Conservation (phyloP, 2,888 invertebrate species). For the Ochropleura plecta region DNA sequence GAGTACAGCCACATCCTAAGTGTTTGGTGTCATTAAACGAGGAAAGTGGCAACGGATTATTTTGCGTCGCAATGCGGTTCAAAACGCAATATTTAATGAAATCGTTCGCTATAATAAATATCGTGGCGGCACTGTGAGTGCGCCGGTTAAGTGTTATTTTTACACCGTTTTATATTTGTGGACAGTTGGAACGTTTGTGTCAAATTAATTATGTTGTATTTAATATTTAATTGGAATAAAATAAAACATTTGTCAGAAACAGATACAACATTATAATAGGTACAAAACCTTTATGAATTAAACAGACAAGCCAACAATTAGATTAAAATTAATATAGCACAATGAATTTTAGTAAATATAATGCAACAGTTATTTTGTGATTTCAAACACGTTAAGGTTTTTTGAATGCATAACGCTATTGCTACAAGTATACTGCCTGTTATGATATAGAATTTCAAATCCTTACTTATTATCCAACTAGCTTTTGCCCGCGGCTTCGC, state of each 20-base stretch:
- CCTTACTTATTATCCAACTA: not conserved
- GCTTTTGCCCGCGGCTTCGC: no score
- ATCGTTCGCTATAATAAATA: constrained; percentile 6
- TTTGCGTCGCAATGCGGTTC: constrained; percentile 9
- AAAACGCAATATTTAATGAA: constrained; percentile 4
- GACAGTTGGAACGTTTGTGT: no score
- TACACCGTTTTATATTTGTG: no score
- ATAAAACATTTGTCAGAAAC: not conserved
- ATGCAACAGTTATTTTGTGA: not conserved
- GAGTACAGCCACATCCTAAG: constrained; percentile 9
- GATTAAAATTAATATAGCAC: not conserved
- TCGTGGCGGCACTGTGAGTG: not conserved
- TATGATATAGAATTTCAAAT: not conserved
- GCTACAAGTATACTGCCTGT: not conserved
- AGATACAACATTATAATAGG: not conserved
- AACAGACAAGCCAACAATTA: not conserved
- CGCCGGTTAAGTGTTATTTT: not conserved
- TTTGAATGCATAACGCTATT: not conserved
- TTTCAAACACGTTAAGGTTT: not conserved
- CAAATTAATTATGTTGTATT: not conserved
- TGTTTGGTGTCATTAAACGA: constrained; percentile 34
- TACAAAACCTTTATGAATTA: not conserved
- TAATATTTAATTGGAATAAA: not conserved
- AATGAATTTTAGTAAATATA: not conserved
- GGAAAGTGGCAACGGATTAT: not conserved